Base-by-base conservation (phyloP, 2,888 invertebrate species). In the Pheosia tremula region DNA sequence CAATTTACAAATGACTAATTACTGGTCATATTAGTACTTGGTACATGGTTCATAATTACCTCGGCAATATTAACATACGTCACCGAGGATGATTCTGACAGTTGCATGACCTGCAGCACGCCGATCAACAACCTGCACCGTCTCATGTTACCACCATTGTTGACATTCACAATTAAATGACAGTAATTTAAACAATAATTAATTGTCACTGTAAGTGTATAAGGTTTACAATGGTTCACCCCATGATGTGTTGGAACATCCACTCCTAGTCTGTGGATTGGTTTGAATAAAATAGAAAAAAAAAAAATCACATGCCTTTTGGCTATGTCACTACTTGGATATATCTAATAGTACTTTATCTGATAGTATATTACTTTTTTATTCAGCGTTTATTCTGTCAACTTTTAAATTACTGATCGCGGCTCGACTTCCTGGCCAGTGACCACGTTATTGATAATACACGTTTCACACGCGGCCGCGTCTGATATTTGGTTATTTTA, bases 401-500 rank as follows among this genome's bases (percentile, higher is more conserved):
- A 1, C 8, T 41, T 5, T 24, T 24, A 24, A 24, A 24, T 24
- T 24, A 24, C 24, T 24, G 24, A 24, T 24, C 24, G 24, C 24
- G 24, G 41, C 41, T 8, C 8, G 41, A 41, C 8, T 41, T 8
- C 10, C 10, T 43, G 3, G 10, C 9, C 8, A 43, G 43, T 11
- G 45, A 61, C 39, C 63, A 70, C 58, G 66, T 63, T 69, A 70
- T 71, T 66, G 67, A 68, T 54, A 54, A 38, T 68, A 63, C 60
- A 68, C 66, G 57, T 71, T 68, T 82, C 71, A 82, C 77, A 82
- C 71, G 63, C 62, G 73, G 69, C 64, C 73, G 76, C 69, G 57
- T 56, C 71, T 67, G 63, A 77, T 79, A 81, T 83, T 83, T 72
- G 75, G 77, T 79, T 77, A 85, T 78, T 84, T 88, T 85, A 84